These are phyloP conservation scores for Hemistola chrysoprasaria DNA, from an alignment of 2,888 invertebrate species.

Conservation along the genomic window DNA sequence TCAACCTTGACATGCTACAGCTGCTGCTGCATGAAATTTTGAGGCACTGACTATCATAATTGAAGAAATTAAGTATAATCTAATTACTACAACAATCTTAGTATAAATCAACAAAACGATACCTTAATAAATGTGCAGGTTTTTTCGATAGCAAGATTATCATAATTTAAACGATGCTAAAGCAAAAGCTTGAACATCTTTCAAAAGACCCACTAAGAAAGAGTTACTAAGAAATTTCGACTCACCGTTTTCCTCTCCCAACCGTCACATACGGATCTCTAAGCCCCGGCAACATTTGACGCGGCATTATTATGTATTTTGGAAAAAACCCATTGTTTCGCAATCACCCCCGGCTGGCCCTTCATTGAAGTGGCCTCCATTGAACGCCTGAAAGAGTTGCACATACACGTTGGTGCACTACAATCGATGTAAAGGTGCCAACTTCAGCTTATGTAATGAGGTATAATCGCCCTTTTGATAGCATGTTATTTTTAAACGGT, in stretches of 20 bases:
- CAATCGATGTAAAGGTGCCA: conserved; percentile 57
- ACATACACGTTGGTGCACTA: conserved; percentile 45
- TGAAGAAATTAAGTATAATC: too few relatives aligned
- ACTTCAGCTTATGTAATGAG: conserved; percentile 62
- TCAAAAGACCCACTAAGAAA: too few relatives aligned
- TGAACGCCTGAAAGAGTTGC: conserved; percentile 50
- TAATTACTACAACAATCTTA: too few relatives aligned
- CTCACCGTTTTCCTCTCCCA: conserved; percentile 13
- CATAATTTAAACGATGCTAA: too few relatives aligned
- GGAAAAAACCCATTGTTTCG: conserved; percentile 79
- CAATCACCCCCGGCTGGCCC: conserved; percentile 67
- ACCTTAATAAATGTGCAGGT: too few relatives aligned
- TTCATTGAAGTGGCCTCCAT: conserved; percentile 60
- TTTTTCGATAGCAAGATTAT: too few relatives aligned
- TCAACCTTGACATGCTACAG: too few relatives aligned
- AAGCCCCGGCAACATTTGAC: conserved; percentile 73
- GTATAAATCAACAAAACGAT: too few relatives aligned
- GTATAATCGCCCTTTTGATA: conserved; percentile 33
- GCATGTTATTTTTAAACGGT: conserved; percentile 23
- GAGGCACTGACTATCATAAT: too few relatives aligned
- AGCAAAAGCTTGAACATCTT: too few relatives aligned
- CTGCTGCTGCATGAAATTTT: too few relatives aligned
- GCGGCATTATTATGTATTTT: conserved; percentile 80
- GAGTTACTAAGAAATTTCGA: too few relatives aligned
- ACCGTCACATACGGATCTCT: conserved; percentile 49